Evolutionary conservation across 2,888 invertebrate species (phyloP), one percentile per base, ranked within the genome.

Genomic region (Odontothrips loti): DNA sequence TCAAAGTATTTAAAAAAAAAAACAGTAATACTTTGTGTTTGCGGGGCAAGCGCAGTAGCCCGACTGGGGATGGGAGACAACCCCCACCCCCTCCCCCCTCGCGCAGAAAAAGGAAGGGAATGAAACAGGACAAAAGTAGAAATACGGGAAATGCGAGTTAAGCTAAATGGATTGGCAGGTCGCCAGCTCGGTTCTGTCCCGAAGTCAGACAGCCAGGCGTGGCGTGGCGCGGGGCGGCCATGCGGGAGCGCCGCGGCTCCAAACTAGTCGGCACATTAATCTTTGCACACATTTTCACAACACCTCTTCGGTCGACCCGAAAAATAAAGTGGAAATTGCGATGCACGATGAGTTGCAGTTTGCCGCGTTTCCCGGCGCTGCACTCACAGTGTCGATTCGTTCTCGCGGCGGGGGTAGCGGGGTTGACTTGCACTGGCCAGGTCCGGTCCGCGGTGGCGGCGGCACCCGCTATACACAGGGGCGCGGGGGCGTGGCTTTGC

Each of bases 111-210:
- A 68, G 34, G 34, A 6, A 6, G 34, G 68, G 8, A 75, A 75
- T 75, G 68, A 27, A 75, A 75, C 68, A 27, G 68, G 58, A 58
- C 68, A 23, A 75, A 75, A 75, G 68, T 75, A 75, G 68, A 75
- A 75, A 75, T 75, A 75, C 68, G 68, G 68, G 68, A 75, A 75
- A 75, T 75, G 68, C 68, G 68, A 75, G 68, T 75, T 75, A 27
- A 75, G 68, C 68, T 75, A 75, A 75, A 75, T 75, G 68, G 68
- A 75, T 75, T 75, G 68, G 68, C 68, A 75, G 23, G 68, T 1
- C 23, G 68, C 68, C 27, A 75, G 68, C 23, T 10, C 68, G 10
- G 68, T 6, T 6, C 34, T 43, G 34, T 43, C 34, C 34, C 68
- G 27, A 3, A 23, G 68, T 12, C 48, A 48, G 48, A 9, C 48